Conservation (phyloP, 2,113 vertebrate genomes). For the Cyanoliseus patagonus region DNA sequence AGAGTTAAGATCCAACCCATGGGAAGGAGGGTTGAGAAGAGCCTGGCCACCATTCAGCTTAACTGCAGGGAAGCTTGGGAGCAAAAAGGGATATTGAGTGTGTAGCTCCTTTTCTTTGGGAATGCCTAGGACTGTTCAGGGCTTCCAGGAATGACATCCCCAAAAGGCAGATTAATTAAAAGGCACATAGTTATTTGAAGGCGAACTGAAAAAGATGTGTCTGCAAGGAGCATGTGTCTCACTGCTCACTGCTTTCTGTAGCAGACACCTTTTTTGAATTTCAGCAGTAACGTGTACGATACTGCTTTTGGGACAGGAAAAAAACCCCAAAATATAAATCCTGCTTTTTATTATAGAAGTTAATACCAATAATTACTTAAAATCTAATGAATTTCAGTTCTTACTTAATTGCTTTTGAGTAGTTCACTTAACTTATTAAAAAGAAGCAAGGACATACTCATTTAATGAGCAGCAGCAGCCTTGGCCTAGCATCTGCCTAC, state of each 20-base stretch:
- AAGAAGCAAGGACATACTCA: constrained; percentile 78
- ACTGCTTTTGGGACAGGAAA: constrained; percentile 53
- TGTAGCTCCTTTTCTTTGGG: background rate
- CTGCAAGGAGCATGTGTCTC: background rate
- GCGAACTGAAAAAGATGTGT: background rate
- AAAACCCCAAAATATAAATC: constrained; percentile 51
- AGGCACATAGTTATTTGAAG: background rate
- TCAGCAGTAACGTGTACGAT: constrained; percentile 7
- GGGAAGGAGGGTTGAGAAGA: background rate
- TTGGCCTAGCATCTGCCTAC: constrained; percentile 80
- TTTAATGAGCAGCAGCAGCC: constrained; percentile 79
- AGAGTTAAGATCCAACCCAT: background rate
- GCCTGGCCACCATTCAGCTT: background rate
- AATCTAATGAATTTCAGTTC: constrained; percentile 81
- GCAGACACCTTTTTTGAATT: background rate
- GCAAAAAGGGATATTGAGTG: background rate
- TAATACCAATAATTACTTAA: constrained; percentile 80
- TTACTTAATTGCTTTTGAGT: constrained; percentile 80
- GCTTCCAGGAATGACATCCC: background rate
- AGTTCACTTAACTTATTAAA: constrained; percentile 81
- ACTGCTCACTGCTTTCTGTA: background rate
- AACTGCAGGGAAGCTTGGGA: background rate
- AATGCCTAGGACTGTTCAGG: background rate
- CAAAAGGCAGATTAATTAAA: background rate
- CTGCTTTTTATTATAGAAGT: constrained; percentile 75